Base-by-base conservation (phyloP, 2,797 vertebrate species). In the Siniperca obscura region DNA sequence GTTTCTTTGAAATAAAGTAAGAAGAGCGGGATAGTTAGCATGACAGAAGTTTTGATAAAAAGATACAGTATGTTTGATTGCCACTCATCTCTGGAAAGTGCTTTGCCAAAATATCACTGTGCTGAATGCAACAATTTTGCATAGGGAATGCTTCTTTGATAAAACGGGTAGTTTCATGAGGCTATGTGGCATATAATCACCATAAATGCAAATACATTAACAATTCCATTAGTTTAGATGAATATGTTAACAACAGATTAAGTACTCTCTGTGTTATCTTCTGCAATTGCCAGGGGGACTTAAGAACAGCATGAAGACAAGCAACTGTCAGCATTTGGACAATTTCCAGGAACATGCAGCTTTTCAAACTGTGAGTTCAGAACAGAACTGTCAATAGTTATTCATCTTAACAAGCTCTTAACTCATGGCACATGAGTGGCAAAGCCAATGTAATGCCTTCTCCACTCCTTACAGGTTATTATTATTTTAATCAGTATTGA, bases 401-500 rank as follows among this genome's bases (percentile, higher is more conserved):
- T 85, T 87, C 78, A 79, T 89, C 91, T 87, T 84, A 91, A 92
- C 83, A 79, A 92, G 81, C 82, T 82, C 80, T 82, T 85, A 85
- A 90, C 88, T 88, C 83, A 66, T 34, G 50, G 65, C 69, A 70
- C 69, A 70, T 36, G 76, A 89, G 78, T 85, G 60, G 83, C 62
- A 81, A 85, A 76, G 81, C 67, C 87, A 76, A 50, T 67, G 76
- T 77, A 64, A 88, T 81, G 65, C 82, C 80, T 73, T 67, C 80
- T 78, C 27, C 62, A 9, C 78, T 84, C 81, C 65, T 68, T 61
- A 78, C 50, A 75, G 76, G 80, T 90, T 89, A 86, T 93, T 94
- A 91, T 94, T 89, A 93, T 95, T 96, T 91, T 92, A 95, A 95
- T 94, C 90, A 82, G 74, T 85, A 89, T 92, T 93, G 91, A 95